Evolutionary conservation across 1,140 invertebrate species (phyloP), one percentile per base, ranked within the genome.

Genomic region (Tetragonula clypearis): DNA sequence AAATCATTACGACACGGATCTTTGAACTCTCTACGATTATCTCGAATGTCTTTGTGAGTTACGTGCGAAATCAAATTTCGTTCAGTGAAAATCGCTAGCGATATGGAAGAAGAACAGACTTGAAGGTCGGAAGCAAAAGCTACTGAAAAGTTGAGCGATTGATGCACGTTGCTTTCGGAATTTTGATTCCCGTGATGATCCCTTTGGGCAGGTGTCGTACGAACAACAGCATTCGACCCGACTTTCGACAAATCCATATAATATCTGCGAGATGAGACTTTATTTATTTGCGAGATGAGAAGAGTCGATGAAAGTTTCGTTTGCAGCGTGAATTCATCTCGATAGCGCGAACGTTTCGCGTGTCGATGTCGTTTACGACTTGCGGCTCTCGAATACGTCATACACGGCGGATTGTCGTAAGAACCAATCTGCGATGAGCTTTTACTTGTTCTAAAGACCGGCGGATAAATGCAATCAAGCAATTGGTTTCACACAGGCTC

Each of bases 401-500:
- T 58, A 58, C 23, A 14, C 35, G 21, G 17, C 35, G 21, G 17
- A 26, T 75, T 41, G 62, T 81, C 79, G 81, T 81, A 86, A 75
- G 23, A 73, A 65, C 41, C 66, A 75, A 79, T 85, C 65, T 49
- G 72, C 49, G 30, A 85, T 76, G 66, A 65, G 30, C 26, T 85
- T 80, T 80, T 82, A 78, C 82, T 76, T 84, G 41, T 71, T 66
- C 49, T 71, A 82, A 82, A 84, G 65, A 69, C 55, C 11, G 12
- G 65, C 26, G 72, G 65, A 85, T 87, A 81, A 89, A 89, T 53
- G 85, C 87, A 89, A 87, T 90, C 75, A 79, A 87, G 88, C 88
- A 87, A 90, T 90, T 87, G 82, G 49, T 82, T 90, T 58, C 56
- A 71, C 82, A 78, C 82, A 78, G 84, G 78, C 81, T 56, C 53